phyloP scores from a whole-genome alignment of 2,797 vertebrate species.

The Hydrocynus forskahlii region DNA sequence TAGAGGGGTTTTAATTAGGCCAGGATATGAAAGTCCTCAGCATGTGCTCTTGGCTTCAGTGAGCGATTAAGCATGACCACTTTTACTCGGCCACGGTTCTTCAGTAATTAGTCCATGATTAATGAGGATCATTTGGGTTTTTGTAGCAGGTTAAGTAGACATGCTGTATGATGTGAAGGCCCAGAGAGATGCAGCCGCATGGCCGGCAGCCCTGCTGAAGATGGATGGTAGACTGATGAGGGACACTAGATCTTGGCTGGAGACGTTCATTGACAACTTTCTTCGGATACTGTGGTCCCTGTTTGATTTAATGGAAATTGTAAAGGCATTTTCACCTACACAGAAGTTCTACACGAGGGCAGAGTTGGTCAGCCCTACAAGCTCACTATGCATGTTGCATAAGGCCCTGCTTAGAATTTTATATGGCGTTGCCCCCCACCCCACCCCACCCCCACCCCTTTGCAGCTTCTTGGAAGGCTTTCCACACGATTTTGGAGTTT shows the following conservation, averaged over 20 bases:
- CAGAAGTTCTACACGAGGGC: too few species aligned
- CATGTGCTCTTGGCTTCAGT: slow-evolving; percentile 41
- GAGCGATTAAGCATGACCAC: slow-evolving; percentile 51
- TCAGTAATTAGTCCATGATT: slow-evolving; percentile 66
- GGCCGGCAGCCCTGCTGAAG: slow-evolving; percentile 7
- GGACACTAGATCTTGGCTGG: background rate
- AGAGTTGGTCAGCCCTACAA: too few species aligned
- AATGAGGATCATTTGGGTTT: slow-evolving; percentile 66
- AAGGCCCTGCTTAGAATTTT: too few species aligned
- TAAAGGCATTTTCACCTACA: background rate
- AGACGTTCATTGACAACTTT: background rate
- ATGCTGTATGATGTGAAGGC: slow-evolving; percentile 38
- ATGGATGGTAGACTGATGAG: slow-evolving; percentile 6
- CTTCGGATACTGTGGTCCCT: too few species aligned
- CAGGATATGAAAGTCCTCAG: slow-evolving; percentile 54
- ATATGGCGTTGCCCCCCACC: too few species aligned
- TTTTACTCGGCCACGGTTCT: slow-evolving; percentile 43
- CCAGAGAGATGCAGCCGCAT: slow-evolving; percentile 1
- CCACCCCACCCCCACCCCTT: accelerated
- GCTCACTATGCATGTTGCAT: too few species aligned
- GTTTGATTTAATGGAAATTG: background rate
- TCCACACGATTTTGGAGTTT: too few species aligned
- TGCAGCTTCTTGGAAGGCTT: too few species aligned
- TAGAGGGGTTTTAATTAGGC: slow-evolving; percentile 55
- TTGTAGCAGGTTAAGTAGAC: slow-evolving; percentile 58